Evolutionary conservation across 2,113 vertebrate genomes (phyloP).

Genomic region (Cavia aperea): DNA sequence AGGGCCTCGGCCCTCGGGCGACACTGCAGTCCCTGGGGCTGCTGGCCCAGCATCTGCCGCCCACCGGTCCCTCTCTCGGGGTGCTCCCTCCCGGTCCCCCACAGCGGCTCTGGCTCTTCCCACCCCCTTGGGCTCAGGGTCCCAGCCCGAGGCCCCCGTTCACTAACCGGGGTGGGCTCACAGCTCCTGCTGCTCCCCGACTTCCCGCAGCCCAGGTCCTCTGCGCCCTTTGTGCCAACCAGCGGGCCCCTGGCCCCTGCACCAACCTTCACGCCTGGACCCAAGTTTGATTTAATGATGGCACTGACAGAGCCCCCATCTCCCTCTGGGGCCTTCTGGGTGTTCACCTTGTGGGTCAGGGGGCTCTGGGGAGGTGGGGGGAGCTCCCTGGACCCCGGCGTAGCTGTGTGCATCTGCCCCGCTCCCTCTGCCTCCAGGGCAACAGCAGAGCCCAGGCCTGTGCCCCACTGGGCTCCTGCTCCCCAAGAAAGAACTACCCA

Average conservation of each 20-base stretch:
- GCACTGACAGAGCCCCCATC: neutral
- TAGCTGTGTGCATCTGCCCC: fast-evolving
- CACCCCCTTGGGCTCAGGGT: neutral
- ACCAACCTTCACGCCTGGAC: neutral
- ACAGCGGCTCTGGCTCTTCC: conserved; percentile 6
- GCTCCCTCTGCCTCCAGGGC: too few relatives aligned
- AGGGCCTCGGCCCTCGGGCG: fast-evolving
- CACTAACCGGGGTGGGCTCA: too few relatives aligned
- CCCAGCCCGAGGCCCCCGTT: neutral
- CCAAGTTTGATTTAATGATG: neutral
- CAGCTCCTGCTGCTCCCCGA: neutral
- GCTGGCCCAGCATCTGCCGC: neutral
- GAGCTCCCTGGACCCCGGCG: fast-evolving
- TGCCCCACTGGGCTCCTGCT: fast-evolving
- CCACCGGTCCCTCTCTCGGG: too few relatives aligned
- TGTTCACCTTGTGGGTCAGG: fast-evolving
- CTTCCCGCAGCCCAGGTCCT: neutral
- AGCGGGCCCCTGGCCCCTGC: neutral
- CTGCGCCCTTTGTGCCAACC: fast-evolving
- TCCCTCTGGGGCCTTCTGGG: neutral
- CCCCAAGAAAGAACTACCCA: neutral
- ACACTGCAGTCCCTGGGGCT: fast-evolving
- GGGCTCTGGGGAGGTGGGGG: neutral
- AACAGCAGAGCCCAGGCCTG: neutral
- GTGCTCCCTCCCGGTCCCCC: too few relatives aligned